Base-by-base conservation (phyloP, 2,113 vertebrate genomes). In the Asarcornis scutulata region DNA sequence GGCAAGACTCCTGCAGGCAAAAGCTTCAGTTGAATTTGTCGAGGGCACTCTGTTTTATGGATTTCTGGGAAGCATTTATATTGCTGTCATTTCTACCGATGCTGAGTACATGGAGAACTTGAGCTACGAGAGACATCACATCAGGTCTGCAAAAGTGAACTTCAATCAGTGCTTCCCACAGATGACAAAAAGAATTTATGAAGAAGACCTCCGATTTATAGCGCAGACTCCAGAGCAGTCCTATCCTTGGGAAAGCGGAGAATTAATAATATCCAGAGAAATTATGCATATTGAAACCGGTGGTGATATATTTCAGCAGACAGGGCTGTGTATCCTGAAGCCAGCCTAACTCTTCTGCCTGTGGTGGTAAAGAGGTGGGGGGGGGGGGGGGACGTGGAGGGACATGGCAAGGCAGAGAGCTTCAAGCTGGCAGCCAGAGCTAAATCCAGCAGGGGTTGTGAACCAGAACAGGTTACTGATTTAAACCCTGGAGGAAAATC, bases 231-330 rank as follows among this genome's bases (percentile, higher is more conserved):
- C 50, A 18, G n/a, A 83, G 55, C 20, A 67, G 36, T 78, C 88
- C 63, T 53, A n/a, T 64, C 64, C 48, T 75, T 88, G 69, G 38
- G 73, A 68, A 95, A 95, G 68, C 23, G 58, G 82, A 79, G 55
- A 77, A 86, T 95, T 96, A 89, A 77, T 73, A 94, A 88, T 56
- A 86, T 14, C 60, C 62, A 46, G 72, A 36, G 44, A 92, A 92
- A 52, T 27, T 52, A 34, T 4, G 17, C 31, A 71, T 38, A 72
- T 79, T 86, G 89, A 86, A 91, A 67, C 31, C 11, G 4, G 0
- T 21, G 11, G 40, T 66, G 63, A 59, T 44, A 68, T 18, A 83
- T 74, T 87, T 91, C 81, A 67, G 27, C 2, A 13, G 17, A 27
- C 10, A 60, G 15, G 48, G 48, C 34, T 82, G 48, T 34, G 23